Evolutionary conservation across 2,113 vertebrate genomes (phyloP), one percentile per base, ranked within the genome.

Genomic region (Gila orcuttii): DNA sequence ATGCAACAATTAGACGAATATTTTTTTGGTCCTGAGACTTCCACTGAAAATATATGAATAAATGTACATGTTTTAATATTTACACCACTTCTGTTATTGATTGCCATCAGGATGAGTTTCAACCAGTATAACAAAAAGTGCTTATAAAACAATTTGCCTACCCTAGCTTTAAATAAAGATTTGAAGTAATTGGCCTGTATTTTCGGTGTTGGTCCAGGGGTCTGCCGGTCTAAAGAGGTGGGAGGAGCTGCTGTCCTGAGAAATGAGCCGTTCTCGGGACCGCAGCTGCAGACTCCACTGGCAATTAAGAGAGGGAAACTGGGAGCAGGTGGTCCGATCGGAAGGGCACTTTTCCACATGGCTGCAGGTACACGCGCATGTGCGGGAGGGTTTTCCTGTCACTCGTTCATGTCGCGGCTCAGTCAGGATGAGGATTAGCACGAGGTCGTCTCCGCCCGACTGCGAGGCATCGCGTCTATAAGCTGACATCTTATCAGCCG

Each of bases 271-370:
- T 36, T 90, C 89, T 86, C 90, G 82, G 88, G 89, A 93, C 91
- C 93, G 88, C 94, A 95, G 94, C 93, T 95, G 93, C 57, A 79
- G 89, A 7, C 91, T 90, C 90, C 89, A 71, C 74, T 74, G 90
- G 87, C 90, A 94, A 95, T 94, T 95, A 95, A 92, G 86, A 92
- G 86, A 66, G 87, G 92, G 91, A 91, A 93, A 10, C 23, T 23
- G n/a, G 86, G 92, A 93, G 93, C 95, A 96, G 94, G 94, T 95
- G 94, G 90, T 78, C 73, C 84, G 89, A 89, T 90, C 93, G 91
- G 85, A 5, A 0, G 92, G 92, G 93, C 89, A 57, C 92, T 94
- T 94, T 93, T 95, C 91, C 89, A 91, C 93, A 94, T 92, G 93
- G 94, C 93, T 95, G 94, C 91, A 90, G 52, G 45, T 71, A 36